Conservation (phyloP, 2,113 vertebrate genomes). For the Lasiurus borealis region DNA sequence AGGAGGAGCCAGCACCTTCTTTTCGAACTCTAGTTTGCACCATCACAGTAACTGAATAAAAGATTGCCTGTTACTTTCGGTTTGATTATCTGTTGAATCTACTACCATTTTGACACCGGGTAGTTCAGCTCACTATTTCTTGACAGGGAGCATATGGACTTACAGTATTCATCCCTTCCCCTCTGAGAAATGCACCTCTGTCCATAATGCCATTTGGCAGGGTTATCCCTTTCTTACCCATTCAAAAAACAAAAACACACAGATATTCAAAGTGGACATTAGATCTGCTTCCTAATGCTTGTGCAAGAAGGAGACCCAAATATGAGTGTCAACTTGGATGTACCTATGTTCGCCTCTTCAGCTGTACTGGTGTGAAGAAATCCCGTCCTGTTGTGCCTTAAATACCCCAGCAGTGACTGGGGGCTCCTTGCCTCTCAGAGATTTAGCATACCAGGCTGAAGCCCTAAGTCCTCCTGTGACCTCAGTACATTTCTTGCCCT, state of each 20-base stretch:
- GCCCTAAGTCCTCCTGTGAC: not conserved
- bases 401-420: fast-evolving
- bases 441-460: not conserved
- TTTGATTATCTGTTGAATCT: not conserved
- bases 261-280: not conserved
- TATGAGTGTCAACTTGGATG: not conserved
- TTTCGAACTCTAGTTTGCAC: not conserved
- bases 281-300: not conserved
- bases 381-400: fast-evolving
- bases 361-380: not conserved
- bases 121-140: not conserved
- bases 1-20: too few species aligned
- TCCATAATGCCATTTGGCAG: not conserved
- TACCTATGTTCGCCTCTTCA: not conserved
- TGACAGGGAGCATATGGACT: not conserved
- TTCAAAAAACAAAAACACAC: not conserved
- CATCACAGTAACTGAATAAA: not conserved
- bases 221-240: not conserved
- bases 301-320: not conserved
- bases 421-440: not conserved
- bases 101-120: fast-evolving
- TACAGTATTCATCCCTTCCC: not conserved
- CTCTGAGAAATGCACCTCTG: not conserved
- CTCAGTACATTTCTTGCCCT: not conserved
- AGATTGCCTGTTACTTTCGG: not conserved